These are phyloP conservation scores for Phalloptychus januarius DNA, from an alignment of 2,797 vertebrate species.

Conservation along the genomic window DNA sequence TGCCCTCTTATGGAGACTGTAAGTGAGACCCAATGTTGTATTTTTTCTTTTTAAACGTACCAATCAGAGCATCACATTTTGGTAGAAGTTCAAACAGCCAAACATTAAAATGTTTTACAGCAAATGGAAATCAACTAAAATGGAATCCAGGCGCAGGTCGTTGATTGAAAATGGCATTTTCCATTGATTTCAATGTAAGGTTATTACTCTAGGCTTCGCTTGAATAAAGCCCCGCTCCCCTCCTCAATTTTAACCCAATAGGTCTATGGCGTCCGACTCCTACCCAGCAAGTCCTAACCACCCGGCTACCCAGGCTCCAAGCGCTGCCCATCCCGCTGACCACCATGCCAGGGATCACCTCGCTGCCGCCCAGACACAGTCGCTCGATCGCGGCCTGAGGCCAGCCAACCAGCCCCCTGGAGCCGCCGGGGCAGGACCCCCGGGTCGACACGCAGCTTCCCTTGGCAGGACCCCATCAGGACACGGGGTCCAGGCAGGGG, in stretches of 20 bases:
- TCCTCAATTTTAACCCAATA: constrained; percentile 43
- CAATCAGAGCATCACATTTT: neutral
- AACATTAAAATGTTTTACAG: too few relatives aligned
- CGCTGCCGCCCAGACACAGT: constrained; percentile 79
- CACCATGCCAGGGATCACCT: constrained; percentile 82
- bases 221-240: too few relatives aligned
- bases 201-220: neutral
- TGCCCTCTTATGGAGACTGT: constrained; percentile 64
- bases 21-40: neutral
- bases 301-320: constrained; percentile 81
- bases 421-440: constrained; percentile 40
- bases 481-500: constrained; percentile 72
- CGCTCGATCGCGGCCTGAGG: constrained; percentile 84
- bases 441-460: constrained; percentile 80
- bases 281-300: constrained; percentile 91
- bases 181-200: neutral
- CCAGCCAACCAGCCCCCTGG: constrained; percentile 74
- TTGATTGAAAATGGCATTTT: neutral
- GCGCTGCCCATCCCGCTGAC: constrained; percentile 72
- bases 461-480: constrained; percentile 84
- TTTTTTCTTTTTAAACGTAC: neutral
- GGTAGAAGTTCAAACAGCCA: neutral
- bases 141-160: neutral
- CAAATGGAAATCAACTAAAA: neutral
- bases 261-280: constrained; percentile 88